Conservation (phyloP, 2,797 vertebrate species). For the Crypturellus tataupa region DNA sequence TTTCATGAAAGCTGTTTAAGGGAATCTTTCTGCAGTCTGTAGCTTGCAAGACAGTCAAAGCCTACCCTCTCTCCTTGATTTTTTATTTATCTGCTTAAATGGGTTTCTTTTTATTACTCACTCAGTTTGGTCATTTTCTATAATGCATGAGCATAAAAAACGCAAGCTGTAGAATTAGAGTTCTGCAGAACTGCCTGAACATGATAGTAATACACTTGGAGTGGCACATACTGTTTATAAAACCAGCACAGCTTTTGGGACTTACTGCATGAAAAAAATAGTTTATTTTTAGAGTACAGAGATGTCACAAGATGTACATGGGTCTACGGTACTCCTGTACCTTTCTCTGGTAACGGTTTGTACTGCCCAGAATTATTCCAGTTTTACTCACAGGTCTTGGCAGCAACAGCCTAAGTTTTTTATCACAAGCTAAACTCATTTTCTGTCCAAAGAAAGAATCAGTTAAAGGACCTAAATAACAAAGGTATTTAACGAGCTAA, state of each 20-base stretch:
- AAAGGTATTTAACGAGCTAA: not conserved
- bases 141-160: not conserved
- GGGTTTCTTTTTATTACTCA: not conserved
- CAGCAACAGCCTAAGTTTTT: not conserved
- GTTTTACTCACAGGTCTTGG: not conserved
- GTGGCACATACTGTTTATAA: not conserved
- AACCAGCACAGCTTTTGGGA: not conserved
- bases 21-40: not conserved
- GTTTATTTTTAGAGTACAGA: not conserved
- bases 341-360: not conserved
- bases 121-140: not conserved
- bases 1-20: not conserved
- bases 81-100: constrained; percentile 1
- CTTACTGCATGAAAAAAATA: not conserved
- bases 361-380: not conserved
- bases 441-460: not conserved
- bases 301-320: not conserved
- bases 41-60: not conserved
- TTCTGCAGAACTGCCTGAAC: not conserved
- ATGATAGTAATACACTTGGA: rapidly evolving
- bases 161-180: not conserved
- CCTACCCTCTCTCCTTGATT: not conserved
- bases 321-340: not conserved
- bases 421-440: not conserved
- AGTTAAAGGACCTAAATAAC: not conserved